Evolutionary conservation across 2,888 invertebrate species (phyloP).

Genomic region (Lycia hirtaria): DNA sequence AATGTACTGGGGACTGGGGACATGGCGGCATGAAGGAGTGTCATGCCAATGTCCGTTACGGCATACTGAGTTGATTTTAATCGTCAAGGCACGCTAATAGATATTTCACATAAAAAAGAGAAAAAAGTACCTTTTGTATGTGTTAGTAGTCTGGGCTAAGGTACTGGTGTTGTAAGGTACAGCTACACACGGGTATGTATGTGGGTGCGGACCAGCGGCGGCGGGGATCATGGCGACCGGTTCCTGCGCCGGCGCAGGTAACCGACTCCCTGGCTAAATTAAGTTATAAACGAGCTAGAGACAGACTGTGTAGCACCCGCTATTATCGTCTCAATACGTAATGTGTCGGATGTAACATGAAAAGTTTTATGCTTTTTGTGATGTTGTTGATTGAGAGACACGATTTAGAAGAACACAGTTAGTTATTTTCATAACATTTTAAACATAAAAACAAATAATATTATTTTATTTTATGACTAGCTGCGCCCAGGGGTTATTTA

Average conservation of each 20-base stretch:
- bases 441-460: no score
- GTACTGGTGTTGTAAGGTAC: constrained; percentile 8
- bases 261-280: constrained; percentile 77
- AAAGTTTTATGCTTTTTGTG: constrained; percentile 9
- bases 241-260: constrained; percentile 80
- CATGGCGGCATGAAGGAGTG: no score
- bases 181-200: constrained; percentile 57
- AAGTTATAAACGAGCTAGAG: constrained; percentile 78
- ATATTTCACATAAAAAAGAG: no score
- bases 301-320: constrained; percentile 56
- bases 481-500: no score
- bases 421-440: no score
- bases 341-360: constrained; percentile 22
- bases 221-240: constrained; percentile 75
- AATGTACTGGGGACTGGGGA: no score
- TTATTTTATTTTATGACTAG: no score
- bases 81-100: no score
- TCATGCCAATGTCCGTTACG: no score
- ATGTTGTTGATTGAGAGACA: constrained; percentile 3
- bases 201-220: constrained; percentile 62
- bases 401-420: neutral
- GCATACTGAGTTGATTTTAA: no score
- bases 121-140: neutral
- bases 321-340: constrained; percentile 37
- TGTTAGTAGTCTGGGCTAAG: neutral